Evolutionary conservation across 2,797 vertebrate species (phyloP), one percentile per base, ranked within the genome.

Genomic region (Sarcophilus harrisii): DNA sequence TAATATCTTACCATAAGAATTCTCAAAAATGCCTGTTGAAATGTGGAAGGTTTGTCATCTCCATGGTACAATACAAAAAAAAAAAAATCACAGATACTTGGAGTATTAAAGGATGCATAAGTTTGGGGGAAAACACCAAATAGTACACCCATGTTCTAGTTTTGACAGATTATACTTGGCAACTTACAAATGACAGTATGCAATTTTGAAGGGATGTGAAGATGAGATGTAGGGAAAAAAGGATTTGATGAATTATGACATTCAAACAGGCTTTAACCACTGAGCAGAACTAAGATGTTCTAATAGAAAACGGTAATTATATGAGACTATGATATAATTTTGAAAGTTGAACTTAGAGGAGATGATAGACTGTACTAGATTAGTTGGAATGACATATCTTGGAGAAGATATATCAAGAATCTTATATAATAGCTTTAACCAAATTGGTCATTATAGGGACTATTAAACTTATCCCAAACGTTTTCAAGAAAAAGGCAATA

Each of bases 141-240:
- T 66, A 92, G 90, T 59, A 73, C 54, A 93, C 18, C 38, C 91
- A 94, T 94, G 91, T 73, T 96, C 52, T 97, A 58, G n/a, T 73
- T 97, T 91, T 93, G 58, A 95, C 57, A 96, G 93, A 10, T 96
- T 92, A 96, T 95, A 96, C 90, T 96, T 97, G 95, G 92, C 91
- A 95, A 95, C 73, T 62, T 93, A 97, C 97, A 98, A 97, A 97
- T 97, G 96, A 97, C 28, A 97, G 49, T 91, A 58, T 95, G 92
- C 21, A 91, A 12, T 95, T 96, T 60, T 49, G 58, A 96, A 95
- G 96, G 90, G 95, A 96, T 92, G 4, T 93, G 0, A 49, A 95
- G 91, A 97, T 45, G 81, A 95, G 30, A 91, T n/a, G 4, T 30
- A 92, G 28, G 12, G 28, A n/a, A n/a, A 95, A 94, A 95, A 32